Evolutionary conservation across 2,113 vertebrate genomes (phyloP), one percentile per base, ranked within the genome.

Genomic region (Scatophagus argus): DNA sequence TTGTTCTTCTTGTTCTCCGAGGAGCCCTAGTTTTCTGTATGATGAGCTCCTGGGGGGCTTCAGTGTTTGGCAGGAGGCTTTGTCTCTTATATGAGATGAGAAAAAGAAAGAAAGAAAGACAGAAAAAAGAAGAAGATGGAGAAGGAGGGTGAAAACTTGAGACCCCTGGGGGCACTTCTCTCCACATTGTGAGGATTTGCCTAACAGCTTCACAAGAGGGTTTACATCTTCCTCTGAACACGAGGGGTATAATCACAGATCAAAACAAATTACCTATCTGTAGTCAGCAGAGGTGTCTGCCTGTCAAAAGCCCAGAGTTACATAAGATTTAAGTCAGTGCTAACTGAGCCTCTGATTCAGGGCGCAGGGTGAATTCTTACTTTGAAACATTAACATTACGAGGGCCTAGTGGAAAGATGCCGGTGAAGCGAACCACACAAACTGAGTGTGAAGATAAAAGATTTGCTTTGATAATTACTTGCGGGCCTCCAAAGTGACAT

Each of bases 241-340:
- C 62, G 58, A 89, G 89, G 89, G 88, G 58, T 93, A 93, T 94
- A 94, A 94, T 94, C 93, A 91, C 89, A 94, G 94, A 94, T 94
- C 94, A 95, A 95, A 94, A 94, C 93, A 93, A 93, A 93, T 91
- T 87, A 93, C 91, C 92, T 91, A 93, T 94, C 93, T 93, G 94
- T 91, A 95, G 93, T 93, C 94, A 91, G 87, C 86, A 88, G 91
- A 93, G 93, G 89, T 90, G 90, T 91, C 87, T 88, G 86, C 85
- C 91, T 92, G 89, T 93, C 90, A 94, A 91, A 90, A 91, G 87
- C 91, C 88, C 79, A 79, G 87, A 82, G 93, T 94, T 94, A 94
- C 92, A 92, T 94, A 94, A 94, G 93, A 93, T 90, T 92, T 89
- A 91, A 93, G 91, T 89, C 86, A 67, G 81, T 74, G 85, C 88